Evolutionary conservation across 2,797 vertebrate species (phyloP).

Genomic region (Notolabrus celidotus): DNA sequence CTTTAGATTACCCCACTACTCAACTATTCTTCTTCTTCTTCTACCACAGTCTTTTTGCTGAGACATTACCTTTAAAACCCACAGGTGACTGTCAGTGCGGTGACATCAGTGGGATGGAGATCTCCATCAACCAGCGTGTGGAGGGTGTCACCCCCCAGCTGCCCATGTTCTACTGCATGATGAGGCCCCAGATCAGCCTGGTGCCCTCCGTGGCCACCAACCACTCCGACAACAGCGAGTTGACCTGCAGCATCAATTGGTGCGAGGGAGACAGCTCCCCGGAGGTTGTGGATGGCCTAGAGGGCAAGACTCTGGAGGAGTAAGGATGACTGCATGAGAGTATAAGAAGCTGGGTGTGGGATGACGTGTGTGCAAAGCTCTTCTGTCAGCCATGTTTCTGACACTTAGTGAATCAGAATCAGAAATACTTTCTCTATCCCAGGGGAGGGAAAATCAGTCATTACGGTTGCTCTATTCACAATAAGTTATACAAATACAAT

Average conservation of each 20-base stretch:
- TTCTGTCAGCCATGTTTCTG: background rate
- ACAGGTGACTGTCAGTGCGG: constrained; percentile 87
- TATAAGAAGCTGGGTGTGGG: background rate
- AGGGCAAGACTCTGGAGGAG: constrained; percentile 89
- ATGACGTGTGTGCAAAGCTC: too few relatives aligned
- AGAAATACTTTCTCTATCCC: too few relatives aligned
- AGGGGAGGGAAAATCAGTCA: too few relatives aligned
- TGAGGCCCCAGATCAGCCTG: constrained; percentile 88
- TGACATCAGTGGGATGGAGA: constrained; percentile 88
- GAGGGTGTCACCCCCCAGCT: constrained; percentile 89
- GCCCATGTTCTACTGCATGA: constrained; percentile 91
- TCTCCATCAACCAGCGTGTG: constrained; percentile 90
- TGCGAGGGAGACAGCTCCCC: constrained; percentile 88
- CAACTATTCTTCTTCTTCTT: too few relatives aligned
- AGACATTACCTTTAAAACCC: constrained; percentile 10
- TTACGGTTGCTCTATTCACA: too few relatives aligned
- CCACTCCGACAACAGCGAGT: constrained; percentile 40
- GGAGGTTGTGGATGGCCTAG: constrained; percentile 91
- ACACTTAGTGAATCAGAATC: too few relatives aligned
- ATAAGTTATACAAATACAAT: too few relatives aligned
- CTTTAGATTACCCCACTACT: too few relatives aligned
- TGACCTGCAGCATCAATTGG: constrained; percentile 90
- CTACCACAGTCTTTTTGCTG: too few relatives aligned
- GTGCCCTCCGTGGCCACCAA: constrained; percentile 79
- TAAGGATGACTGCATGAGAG: constrained; percentile 67